phyloP scores from a whole-genome alignment of 2,888 invertebrate species.

The Brachyptera risi region DNA sequence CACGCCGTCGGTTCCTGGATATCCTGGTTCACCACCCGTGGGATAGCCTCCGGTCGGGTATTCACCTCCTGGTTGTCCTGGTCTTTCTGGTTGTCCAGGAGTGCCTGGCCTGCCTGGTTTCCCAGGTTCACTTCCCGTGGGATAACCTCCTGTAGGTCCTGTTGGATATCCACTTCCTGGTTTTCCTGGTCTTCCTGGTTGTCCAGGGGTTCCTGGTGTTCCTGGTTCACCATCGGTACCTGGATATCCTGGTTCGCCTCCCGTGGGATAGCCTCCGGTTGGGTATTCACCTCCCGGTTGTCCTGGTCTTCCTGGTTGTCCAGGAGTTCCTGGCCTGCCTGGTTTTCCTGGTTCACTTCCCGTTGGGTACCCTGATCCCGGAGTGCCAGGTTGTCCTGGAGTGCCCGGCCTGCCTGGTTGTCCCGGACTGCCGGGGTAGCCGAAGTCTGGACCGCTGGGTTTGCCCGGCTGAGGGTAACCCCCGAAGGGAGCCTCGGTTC shows the following conservation, averaged over 20 bases:
- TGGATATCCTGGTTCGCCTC: conserved; percentile 43
- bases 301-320: conserved; percentile 34
- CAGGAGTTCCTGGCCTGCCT: conserved; percentile 37
- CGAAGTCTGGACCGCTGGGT: too few relatives aligned
- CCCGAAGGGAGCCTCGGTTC: neutral
- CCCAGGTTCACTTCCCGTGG: conserved; percentile 25
- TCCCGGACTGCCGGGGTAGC: conserved; percentile 32
- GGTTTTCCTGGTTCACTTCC: conserved; percentile 35
- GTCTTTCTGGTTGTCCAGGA: conserved; percentile 35
- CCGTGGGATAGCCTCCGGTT: conserved; percentile 22
- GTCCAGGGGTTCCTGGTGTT: conserved; percentile 29
- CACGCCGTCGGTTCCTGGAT: conserved; percentile 39
- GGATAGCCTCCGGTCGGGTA: conserved; percentile 35
- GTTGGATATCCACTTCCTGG: conserved; percentile 34
- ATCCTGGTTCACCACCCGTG: conserved; percentile 25
- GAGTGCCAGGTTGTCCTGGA: conserved; percentile 37
- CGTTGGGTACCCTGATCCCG: conserved; percentile 38
- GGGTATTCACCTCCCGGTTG: conserved; percentile 25
- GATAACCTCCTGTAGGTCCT: conserved; percentile 27
- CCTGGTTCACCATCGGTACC: conserved; percentile 39
- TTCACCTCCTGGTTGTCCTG: conserved; percentile 26
- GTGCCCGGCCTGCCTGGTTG: conserved; percentile 40
- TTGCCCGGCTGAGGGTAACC: too few relatives aligned
- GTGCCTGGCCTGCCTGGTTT: conserved; percentile 29
- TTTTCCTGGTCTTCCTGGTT: conserved; percentile 39